Conservation (phyloP, 1,140 invertebrate genomes). For the Chironomus tepperi region DNA sequence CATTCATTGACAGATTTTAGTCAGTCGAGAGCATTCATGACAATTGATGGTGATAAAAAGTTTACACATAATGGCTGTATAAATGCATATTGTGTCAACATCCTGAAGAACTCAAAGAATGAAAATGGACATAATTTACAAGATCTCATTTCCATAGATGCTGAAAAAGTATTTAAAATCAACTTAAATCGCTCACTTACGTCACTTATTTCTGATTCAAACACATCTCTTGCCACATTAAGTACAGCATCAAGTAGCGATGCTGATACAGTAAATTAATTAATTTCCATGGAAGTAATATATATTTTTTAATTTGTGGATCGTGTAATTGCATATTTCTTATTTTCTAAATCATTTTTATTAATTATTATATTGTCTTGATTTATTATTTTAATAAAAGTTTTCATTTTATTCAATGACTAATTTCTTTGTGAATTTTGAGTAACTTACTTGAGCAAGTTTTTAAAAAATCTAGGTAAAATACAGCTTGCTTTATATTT, state of each 20-base stretch:
- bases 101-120: neutral
- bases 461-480: too few relatives aligned
- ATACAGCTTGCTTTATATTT: too few relatives aligned
- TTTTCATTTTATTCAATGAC: too few relatives aligned
- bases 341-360: neutral
- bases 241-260: neutral
- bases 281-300: too few relatives aligned
- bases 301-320: neutral
- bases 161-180: conserved; percentile 18
- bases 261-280: neutral
- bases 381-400: neutral
- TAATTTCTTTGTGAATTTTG: too few relatives aligned
- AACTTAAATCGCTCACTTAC: neutral
- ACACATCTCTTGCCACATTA: conserved; percentile 19
- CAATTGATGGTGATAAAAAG: neutral
- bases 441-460: too few relatives aligned
- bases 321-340: neutral
- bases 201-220: conserved; percentile 13
- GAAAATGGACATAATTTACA: neutral
- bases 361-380: neutral
- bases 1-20: neutral
- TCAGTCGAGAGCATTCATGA: conserved; percentile 3
- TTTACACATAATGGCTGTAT: neutral
- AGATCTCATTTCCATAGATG: conserved; percentile 6
- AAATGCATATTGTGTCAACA: neutral